Base-by-base conservation (phyloP, 2,888 invertebrate species). In the Nomada goodeniana region DNA sequence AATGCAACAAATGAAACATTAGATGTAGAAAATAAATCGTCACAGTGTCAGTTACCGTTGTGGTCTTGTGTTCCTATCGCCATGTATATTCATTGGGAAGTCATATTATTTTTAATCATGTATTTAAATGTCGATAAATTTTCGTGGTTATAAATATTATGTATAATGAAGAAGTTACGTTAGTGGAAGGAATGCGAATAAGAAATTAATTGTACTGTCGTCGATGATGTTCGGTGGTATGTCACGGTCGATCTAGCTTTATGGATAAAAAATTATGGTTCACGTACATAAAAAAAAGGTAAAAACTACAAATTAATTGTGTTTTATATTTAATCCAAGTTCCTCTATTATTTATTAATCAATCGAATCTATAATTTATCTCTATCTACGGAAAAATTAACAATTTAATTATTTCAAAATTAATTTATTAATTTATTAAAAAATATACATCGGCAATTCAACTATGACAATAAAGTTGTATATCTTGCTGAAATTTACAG, bases 81-180 rank as follows among this genome's bases (percentile, higher is more conserved):
- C 63, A 20, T 76, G 55, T 74, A 65, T 76, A 72, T 69, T 74
- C 42, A 23, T 63, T 67, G 53, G 2, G 26, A 77, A 70, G 77
- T 67, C 52, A 36, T 82, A 55, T 55, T 71, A 64, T 55, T 69
- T 69, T 76, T 23, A 57, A 61, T 67, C 53, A 67, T 79, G 11
- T 63, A 75, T 47, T 82, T 81, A 63, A 53, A 64, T n/a, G 26
- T 65, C 23, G 10, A 26, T 0, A 13, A 78, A 20, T n/a, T 70
- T 79, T 72, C 36, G 61, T 73, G 20, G 57, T 20, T 74, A 74
- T 76, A 64, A 80, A 74, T 78, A 77, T 81, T 74, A 76, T 83
- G 85, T 89, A 76, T 83, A 76, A 76, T 88, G 81, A 44, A 47
- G 15, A 47, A 84, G 86, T 90, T 89, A 68, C 69, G 78, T 86